Evolutionary conservation across 2,888 invertebrate species (phyloP), one percentile per base, ranked within the genome.

Genomic region (Trisateles emortualis): DNA sequence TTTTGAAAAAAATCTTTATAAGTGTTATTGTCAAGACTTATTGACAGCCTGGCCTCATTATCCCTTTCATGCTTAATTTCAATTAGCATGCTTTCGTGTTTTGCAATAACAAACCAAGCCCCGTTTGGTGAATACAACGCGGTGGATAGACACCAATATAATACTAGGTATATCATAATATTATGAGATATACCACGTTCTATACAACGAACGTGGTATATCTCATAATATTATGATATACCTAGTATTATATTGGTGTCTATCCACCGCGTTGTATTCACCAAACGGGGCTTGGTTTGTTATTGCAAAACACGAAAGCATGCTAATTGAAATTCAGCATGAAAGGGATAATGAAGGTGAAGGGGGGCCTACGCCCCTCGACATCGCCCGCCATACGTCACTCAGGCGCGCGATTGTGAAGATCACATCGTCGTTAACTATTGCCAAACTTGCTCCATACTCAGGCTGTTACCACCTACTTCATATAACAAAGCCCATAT

Each of bases 51-150:
- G n/a, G n/a, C 86, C 88, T 92, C 81, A 92, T 93, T 92, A 93
- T 92, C 93, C 93, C 91, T 92, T 91, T 82, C 87, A 87, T 93
- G 88, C 85, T 93, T 92, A 90, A 93, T 93, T 91, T 92, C 83
- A 93, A 93, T 89, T 87, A 90, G 88, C 83, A 86, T 85, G 90
- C 85, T 87, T 86, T 88, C 86, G 76, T 90, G 86, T 88, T 90
- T 84, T 83, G 89, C 86, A 87, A 90, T 88, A 88, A 86, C 90
- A 89, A 82, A 82, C 81, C 74, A 72, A 72, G 61, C 64, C 76
- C 79, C 76, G 77, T 80, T 81, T 74, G 74, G 73, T 67, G 77
- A 71, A 79, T 76, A 81, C 77, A 81, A 74, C 68, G 64, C 69
- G 59, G 26, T 44, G 26, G 35, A 50, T 65, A 54, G 52, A 62